phyloP scores from a whole-genome alignment of 2,113 vertebrate species.

The Psittacula cyanocephala region DNA sequence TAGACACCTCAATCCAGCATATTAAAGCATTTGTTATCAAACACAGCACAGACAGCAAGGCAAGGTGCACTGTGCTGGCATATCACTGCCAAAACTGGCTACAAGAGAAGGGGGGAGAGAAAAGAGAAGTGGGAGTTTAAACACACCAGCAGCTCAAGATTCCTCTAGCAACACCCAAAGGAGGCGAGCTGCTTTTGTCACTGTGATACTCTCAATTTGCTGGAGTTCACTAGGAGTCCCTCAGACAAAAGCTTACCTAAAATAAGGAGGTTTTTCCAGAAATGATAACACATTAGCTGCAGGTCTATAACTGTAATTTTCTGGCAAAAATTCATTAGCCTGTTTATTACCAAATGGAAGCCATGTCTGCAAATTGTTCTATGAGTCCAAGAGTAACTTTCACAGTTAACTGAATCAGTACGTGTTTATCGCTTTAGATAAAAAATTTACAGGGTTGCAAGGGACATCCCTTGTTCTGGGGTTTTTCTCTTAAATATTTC shows the following conservation, averaged over 20 bases:
- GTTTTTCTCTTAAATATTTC: neutral
- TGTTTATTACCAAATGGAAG: neutral
- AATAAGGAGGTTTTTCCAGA: neutral
- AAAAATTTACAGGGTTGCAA: neutral
- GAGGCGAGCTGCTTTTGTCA: neutral
- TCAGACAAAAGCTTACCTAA: neutral
- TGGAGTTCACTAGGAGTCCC: neutral
- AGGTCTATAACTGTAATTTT: neutral
- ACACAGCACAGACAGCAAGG: neutral
- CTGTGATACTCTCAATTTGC: neutral
- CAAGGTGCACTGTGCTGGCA: neutral
- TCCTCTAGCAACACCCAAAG: neutral
- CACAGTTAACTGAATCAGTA: neutral
- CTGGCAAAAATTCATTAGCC: neutral
- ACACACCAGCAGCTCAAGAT: neutral
- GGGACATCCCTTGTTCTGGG: neutral
- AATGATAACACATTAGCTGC: neutral
- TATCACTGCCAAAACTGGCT: neutral
- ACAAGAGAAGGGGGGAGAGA: neutral
- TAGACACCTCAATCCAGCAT: neutral
- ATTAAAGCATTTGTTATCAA: neutral
- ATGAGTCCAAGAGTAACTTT: neutral
- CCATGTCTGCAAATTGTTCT: neutral
- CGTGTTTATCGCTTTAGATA: neutral
- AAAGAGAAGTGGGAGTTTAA: neutral